These are phyloP conservation scores for Pangasianodon hypophthalmus DNA, from an alignment of 2,113 vertebrate genomes.

Conservation along the genomic window DNA sequence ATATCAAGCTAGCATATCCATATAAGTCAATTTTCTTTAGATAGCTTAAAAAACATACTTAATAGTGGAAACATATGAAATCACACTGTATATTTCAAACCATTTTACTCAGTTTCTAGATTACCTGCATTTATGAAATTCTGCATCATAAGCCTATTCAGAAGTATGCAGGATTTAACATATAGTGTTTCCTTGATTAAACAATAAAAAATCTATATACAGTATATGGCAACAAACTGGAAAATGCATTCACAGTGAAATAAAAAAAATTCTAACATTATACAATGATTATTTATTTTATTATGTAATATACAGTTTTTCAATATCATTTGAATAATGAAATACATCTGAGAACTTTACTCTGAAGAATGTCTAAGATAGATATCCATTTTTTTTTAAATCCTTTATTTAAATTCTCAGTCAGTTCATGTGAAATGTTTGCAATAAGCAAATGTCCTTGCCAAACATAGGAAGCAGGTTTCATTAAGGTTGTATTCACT, in stretches of 20 bases:
- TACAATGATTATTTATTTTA: not conserved
- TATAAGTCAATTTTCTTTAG: not conserved
- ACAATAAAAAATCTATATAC: not conserved
- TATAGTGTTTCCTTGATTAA: not conserved
- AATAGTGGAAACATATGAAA: too few species aligned
- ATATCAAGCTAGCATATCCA: not conserved
- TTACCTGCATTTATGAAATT: not conserved
- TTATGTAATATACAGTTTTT: not conserved
- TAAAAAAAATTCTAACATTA: not conserved
- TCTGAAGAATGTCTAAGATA: not conserved
- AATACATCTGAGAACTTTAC: not conserved
- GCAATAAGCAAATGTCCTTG: slow-evolving; percentile 13
- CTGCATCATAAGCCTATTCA: too few species aligned
- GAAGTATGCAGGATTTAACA: not conserved
- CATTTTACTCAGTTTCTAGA: not conserved
- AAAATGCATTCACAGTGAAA: too few species aligned
- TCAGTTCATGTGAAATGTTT: not conserved
- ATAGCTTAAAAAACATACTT: not conserved
- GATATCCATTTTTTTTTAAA: too few species aligned
- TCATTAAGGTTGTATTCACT: not conserved
- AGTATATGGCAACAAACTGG: not conserved
- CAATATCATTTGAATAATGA: not conserved
- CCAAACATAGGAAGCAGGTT: not conserved
- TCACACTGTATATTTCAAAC: too few species aligned
- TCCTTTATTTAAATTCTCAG: too few species aligned